Evolutionary conservation across 2,888 invertebrate genomes (phyloP).

Genomic region (Neoaliturus tenellus): DNA sequence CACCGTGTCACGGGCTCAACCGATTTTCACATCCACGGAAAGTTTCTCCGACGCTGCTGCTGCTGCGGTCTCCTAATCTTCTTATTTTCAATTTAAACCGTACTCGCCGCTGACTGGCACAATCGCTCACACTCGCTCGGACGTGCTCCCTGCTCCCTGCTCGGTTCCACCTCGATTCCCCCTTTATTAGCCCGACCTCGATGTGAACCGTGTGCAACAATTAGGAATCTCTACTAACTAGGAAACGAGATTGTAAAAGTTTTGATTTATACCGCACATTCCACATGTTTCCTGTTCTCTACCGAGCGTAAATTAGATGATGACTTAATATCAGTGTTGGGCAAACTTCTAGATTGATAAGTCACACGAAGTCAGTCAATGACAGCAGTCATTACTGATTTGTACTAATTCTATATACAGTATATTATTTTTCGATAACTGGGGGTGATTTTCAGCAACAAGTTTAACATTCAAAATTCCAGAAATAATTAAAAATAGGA

Average conservation of each 20-base stretch:
- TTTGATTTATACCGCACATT: conserved; percentile 2
- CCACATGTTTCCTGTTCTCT: background rate
- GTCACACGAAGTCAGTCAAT: too few species aligned
- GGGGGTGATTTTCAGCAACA: too few species aligned
- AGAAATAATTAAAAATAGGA: too few species aligned
- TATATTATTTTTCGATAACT: too few species aligned
- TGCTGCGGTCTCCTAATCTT: conserved; percentile 37
- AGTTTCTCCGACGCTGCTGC: conserved; percentile 2
- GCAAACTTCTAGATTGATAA: too few species aligned
- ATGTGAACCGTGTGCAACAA: conserved; percentile 27
- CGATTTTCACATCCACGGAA: conserved; percentile 53
- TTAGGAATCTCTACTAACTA: conserved; percentile 14
- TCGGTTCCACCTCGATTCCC: background rate
- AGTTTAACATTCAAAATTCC: too few species aligned
- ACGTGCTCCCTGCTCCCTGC: background rate
- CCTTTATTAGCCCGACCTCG: conserved; percentile 10
- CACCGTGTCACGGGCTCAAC: conserved; percentile 10
- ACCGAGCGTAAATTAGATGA: background rate
- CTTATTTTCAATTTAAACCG: conserved; percentile 53
- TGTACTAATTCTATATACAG: too few species aligned
- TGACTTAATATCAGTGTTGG: background rate
- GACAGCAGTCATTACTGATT: too few species aligned
- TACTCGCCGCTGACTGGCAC: conserved; percentile 28
- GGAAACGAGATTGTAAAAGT: background rate
- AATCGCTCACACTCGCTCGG: conserved; percentile 31